Evolutionary conservation across 2,797 vertebrate genomes (phyloP).

Genomic region (Peromyscus nudipes): DNA sequence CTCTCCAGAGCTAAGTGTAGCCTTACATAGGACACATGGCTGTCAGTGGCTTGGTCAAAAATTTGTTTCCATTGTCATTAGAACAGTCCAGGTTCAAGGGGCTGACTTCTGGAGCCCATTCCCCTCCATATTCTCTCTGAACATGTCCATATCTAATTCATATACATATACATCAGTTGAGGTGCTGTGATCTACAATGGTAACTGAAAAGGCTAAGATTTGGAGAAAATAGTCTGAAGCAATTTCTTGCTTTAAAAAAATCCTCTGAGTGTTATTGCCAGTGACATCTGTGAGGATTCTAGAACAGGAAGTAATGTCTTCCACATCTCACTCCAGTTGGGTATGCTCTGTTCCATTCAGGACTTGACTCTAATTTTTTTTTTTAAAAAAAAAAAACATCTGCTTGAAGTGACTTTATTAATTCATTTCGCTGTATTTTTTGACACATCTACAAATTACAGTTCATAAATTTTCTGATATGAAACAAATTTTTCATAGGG

Average conservation of each 20-base stretch:
- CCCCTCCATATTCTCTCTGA: neutral
- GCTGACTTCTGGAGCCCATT: neutral
- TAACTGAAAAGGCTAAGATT: constrained; percentile 41
- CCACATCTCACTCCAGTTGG: neutral
- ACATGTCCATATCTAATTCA: neutral
- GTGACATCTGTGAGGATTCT: constrained; percentile 57
- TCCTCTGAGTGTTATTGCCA: constrained; percentile 42
- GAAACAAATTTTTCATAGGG: constrained; percentile 69
- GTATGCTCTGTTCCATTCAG: constrained; percentile 20
- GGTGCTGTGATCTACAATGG: neutral
- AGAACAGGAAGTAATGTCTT: constrained; percentile 27
- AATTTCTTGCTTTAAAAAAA: constrained; percentile 61
- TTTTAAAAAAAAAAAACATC: constrained; percentile 77
- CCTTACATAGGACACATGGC: neutral
- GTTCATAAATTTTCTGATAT: constrained; percentile 79
- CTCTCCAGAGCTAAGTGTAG: neutral
- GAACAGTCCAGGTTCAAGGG: neutral
- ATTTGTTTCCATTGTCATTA: neutral
- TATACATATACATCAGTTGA: neutral
- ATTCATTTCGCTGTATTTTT: constrained; percentile 76
- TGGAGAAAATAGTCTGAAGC: constrained; percentile 44
- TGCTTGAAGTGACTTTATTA: constrained; percentile 80
- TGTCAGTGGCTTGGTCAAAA: constrained; percentile 1
- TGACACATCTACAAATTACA: constrained; percentile 80
- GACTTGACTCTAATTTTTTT: constrained; percentile 12